Base-by-base conservation (phyloP, 2,113 vertebrate genomes). In the Ploceus nigricollis region DNA sequence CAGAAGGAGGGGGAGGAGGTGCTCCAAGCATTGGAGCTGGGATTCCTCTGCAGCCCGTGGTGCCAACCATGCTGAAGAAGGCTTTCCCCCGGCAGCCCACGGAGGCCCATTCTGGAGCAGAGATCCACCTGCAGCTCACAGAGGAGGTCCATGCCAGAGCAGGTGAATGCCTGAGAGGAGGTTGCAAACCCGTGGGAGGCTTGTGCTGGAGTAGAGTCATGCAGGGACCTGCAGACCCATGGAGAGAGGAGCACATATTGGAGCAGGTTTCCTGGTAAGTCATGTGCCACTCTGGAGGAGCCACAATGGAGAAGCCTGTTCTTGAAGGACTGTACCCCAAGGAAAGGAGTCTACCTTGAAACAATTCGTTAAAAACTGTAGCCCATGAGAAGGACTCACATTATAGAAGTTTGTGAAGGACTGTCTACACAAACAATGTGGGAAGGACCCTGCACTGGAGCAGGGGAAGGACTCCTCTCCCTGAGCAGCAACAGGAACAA, bases 41-140 rank as follows among this genome's bases (percentile, higher is more conserved):
- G 48, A 54, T 40, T 79, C n/a, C 40, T 16, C 65, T 30, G n/a
- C 47, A n/a, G 48, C 7, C 19, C 0, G 0, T 70, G 28, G 13
- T 30, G 24, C 16, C 9, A 37, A 24, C 20, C 40, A 54, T 0
- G 0, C 30, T 54, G 40, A 40, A 28, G 20, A 13, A 79, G 44
- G 28, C 10, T 40, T 39, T 33, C 4, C 39, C 23, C 20, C 24
- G 63, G 28, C 20, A 47, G 47, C n/a, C n/a, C 16, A 25, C 16
- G 27, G 15, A 24, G 33, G 19, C 31, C 10, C 15, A 11, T 11
- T 53, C 23, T 39, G 28, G 28, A 54, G 45, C 33, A 60, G 12
- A 60, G 39, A 77, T 33, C 18, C 54, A 53, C 18, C 18, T 53
- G 12, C 11, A 68, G n/a, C 23, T 31, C 54, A 7, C 27, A 44